Conservation (phyloP, 2,797 vertebrate genomes). For the Galagoides demidoff region DNA sequence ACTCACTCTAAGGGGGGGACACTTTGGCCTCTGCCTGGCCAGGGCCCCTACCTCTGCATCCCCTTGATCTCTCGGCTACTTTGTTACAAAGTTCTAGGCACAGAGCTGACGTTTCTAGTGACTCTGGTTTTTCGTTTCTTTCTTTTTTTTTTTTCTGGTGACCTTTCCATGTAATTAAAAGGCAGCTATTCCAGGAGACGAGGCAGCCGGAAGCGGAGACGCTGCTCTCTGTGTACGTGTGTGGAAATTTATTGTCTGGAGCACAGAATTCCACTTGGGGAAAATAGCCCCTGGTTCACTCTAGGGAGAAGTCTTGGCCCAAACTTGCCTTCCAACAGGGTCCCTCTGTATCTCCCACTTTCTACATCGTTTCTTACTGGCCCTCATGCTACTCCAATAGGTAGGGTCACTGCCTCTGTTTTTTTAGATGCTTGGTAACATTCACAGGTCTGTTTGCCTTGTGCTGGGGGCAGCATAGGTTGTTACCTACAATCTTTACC, state of each 20-base stretch:
- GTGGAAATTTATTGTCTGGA: conserved; percentile 65
- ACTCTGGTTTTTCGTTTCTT: not conserved
- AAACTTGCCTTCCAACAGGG: rapidly evolving
- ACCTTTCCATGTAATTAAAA: conserved; percentile 79
- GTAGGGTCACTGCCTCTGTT: too few species aligned
- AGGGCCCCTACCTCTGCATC: not conserved
- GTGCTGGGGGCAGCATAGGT: rapidly evolving
- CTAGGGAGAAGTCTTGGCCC: rapidly evolving
- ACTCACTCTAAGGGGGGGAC: rapidly evolving
- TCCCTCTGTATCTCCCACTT: rapidly evolving
- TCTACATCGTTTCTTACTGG: rapidly evolving
- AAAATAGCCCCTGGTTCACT: not conserved
- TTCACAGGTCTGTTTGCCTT: not conserved
- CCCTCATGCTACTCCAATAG: rapidly evolving
- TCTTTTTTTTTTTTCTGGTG: conserved; percentile 41
- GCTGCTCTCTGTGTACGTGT: conserved; percentile 42
- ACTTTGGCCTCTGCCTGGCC: rapidly evolving
- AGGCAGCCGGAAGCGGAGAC: conserved; percentile 37
- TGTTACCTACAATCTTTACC: rapidly evolving
- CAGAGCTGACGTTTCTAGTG: not conserved
- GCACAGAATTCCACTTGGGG: not conserved
- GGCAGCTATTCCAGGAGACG: conserved; percentile 69
- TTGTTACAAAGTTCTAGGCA: not conserved
- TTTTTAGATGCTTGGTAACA: too few species aligned
- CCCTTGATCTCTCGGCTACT: not conserved